A percentile compares a stretch with the other conserved stretches of the same genome.
Evolutionary conservation across 1,140 invertebrate genomes (phyloP).

Genomic region (Atta colombica): DNA sequence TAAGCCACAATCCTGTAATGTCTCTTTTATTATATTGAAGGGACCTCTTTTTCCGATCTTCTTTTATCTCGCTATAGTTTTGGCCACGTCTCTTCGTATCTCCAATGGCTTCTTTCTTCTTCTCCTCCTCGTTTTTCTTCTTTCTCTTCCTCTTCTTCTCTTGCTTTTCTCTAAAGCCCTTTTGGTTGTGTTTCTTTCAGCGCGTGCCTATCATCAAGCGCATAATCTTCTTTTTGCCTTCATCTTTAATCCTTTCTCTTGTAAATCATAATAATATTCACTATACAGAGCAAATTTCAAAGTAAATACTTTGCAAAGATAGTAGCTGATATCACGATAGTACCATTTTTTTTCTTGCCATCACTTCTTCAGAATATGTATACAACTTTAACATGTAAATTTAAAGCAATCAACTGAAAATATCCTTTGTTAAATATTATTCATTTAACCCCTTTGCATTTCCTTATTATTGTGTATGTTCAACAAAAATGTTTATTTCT

Average conservation of each 20-base stretch:
- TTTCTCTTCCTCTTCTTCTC: neutral
- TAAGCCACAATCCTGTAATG: conserved; percentile 40
- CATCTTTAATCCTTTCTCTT: conserved; percentile 25
- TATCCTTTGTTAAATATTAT: conserved; percentile 13
- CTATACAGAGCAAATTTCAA: neutral
- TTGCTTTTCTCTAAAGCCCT: conserved; percentile 28
- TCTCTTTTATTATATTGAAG: conserved; percentile 48
- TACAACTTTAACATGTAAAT: conserved; percentile 17
- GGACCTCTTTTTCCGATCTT: conserved; percentile 26
- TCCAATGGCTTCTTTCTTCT: neutral
- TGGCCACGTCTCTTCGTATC: conserved; percentile 28
- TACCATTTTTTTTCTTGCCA: neutral
- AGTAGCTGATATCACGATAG: neutral
- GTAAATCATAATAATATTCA: conserved; percentile 12
- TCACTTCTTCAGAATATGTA: neutral
- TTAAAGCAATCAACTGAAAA: conserved; percentile 17
- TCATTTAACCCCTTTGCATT: neutral
- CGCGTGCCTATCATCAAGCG: neutral
- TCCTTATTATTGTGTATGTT: neutral
- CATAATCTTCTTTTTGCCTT: conserved; percentile 28
- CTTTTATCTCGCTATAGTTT: conserved; percentile 44
- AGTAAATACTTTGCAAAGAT: neutral
- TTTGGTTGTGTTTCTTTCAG: conserved; percentile 19
- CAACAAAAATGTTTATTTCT: conserved; percentile 1
- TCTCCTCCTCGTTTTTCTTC: neutral